These are phyloP conservation scores for Chloroceryle amazona DNA, from an alignment of 2,797 vertebrate genomes.

Conservation along the genomic window DNA sequence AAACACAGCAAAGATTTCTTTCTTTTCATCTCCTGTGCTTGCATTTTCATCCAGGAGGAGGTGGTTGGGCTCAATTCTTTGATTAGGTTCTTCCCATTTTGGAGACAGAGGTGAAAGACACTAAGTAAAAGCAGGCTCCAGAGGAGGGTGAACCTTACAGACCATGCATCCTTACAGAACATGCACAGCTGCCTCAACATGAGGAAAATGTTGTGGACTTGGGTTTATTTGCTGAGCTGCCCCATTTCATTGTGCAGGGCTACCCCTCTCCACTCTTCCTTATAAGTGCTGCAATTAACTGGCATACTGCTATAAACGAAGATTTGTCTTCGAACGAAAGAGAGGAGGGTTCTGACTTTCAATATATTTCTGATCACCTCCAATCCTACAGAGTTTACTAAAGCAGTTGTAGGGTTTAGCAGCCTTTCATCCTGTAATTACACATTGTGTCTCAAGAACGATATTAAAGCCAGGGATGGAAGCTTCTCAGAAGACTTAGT, in stretches of 20 bases:
- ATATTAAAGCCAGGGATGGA: neutral
- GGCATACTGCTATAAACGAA: neutral
- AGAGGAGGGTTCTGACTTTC: neutral
- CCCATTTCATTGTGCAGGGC: neutral
- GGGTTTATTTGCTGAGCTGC: neutral
- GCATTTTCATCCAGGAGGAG: neutral
- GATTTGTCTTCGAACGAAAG: neutral
- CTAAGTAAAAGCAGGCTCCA: neutral
- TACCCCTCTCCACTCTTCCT: neutral
- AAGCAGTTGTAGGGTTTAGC: neutral
- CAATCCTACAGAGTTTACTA: neutral
- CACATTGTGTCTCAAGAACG: neutral
- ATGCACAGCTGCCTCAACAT: neutral
- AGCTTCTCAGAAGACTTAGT: slow-evolving; percentile 1
- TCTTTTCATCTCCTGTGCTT: neutral
- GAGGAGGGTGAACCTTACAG: neutral
- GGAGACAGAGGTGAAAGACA: neutral
- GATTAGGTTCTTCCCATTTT: neutral
- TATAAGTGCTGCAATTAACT: neutral
- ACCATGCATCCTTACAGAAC: neutral
- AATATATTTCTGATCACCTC: neutral
- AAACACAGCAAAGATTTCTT: neutral
- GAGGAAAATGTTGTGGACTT: neutral
- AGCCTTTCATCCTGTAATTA: slow-evolving; percentile 28
- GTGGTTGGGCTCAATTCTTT: neutral